phyloP scores from a whole-genome alignment of 2,888 invertebrate genomes.

The Phengaris arion region DNA sequence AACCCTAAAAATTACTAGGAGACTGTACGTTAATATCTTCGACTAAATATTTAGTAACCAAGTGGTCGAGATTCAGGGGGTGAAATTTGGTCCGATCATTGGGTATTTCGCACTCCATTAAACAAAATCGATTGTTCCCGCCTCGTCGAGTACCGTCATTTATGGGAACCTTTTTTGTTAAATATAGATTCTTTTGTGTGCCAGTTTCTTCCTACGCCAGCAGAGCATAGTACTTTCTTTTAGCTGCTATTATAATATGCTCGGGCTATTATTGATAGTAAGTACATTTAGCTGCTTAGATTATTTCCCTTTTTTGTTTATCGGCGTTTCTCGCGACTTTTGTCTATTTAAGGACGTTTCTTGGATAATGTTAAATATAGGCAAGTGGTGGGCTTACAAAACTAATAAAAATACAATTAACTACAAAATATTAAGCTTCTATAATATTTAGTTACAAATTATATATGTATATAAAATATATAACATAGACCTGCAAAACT shows the following conservation, averaged over 20 bases:
- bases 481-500: no score
- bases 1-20: no score
- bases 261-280: background rate
- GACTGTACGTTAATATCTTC: background rate
- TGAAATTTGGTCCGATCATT: constrained; percentile 55
- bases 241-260: constrained; percentile 17
- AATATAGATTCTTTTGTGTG: constrained; percentile 38
- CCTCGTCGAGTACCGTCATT: constrained; percentile 47
- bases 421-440: no score
- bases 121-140: constrained; percentile 60
- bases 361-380: no score
- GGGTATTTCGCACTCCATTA: constrained; percentile 66
- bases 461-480: no score
- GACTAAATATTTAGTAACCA: constrained; percentile 24
- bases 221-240: constrained; percentile 26
- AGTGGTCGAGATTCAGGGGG: constrained; percentile 31
- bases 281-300: background rate
- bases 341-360: no score
- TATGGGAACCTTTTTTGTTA: constrained; percentile 36
- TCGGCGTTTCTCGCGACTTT: no score
- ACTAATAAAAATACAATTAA: no score
- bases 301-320: no score
- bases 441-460: no score
- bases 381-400: no score
- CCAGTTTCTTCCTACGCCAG: constrained; percentile 31